Evolutionary conservation across 2,797 vertebrate genomes (phyloP), one percentile per base, ranked within the genome.

Genomic region (Aplochiton taeniatus): DNA sequence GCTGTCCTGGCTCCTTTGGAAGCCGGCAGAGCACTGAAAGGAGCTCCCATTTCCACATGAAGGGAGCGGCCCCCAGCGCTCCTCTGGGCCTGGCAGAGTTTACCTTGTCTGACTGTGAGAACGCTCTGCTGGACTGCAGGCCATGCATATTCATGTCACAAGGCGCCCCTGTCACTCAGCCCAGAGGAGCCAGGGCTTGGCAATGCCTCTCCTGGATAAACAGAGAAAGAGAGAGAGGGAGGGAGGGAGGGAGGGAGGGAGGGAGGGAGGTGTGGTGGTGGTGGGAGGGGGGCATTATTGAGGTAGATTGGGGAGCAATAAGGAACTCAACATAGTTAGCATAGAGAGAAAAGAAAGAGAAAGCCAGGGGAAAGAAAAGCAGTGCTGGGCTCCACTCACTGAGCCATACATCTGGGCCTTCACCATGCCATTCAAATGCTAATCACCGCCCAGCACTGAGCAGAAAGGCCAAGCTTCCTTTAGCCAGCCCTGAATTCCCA

Each of bases 351-450:
- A 69, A 81, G 76, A 69, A 60, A 72, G 66, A 73, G 72, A 63
- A 65, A 58, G 65, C 73, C 73, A 83, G 69, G 13, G 52, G 43
- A 47, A n/a, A 53, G 69, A 78, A 82, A 81, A 83, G 75, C 81
- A 61, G 87, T 79, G 80, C 79, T 83, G 88, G 83, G 85, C 86
- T 80, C 72, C 81, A 73, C 80, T 86, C 74, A 84, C 77, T 81
- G 65, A 83, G 68, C 79, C 89, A 92, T 89, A 86, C 90, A 88
- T 91, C 86, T 76, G 82, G 70, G 55, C 73, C 17, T 79, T 83
- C 85, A 89, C 87, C 87, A 88, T 82, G 70, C 74, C 77, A 92
- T 93, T 91, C 90, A 91, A 88, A 93, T 92, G 91, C 90, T 89
- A 92, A 93, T 93, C 73, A 53, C 51, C 64, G 66, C 72, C 13